Percentiles rank a stretch among this genome's conserved stretches.
These are phyloP conservation scores for Natrix natrix DNA, from an alignment of 2,797 vertebrate genomes.

Conservation along the genomic window DNA sequence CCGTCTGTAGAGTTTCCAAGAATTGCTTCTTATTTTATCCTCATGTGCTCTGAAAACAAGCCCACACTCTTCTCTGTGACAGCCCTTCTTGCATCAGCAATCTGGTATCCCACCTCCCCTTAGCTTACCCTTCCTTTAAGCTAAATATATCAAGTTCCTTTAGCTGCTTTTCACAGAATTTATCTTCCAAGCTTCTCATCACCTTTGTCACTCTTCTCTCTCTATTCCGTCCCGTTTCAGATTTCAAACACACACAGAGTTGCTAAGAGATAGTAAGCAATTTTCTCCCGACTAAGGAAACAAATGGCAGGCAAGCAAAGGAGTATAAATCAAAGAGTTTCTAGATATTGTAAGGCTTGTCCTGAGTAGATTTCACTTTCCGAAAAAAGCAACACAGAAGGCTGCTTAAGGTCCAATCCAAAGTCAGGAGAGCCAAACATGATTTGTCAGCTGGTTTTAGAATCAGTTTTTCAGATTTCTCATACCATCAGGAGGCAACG, in stretches of 20 bases:
- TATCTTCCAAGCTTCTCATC: not conserved
- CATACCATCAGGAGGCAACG: not conserved
- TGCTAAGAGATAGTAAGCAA: not conserved
- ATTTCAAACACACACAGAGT: not conserved
- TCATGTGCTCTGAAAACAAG: not conserved
- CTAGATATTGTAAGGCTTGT: not conserved
- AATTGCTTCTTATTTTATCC: not conserved
- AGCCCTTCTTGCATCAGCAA: not conserved
- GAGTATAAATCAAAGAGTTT: not conserved
- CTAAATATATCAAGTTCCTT: not conserved
- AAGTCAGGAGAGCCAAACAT: not conserved
- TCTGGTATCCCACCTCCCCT: not conserved
- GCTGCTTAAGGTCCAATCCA: not conserved
- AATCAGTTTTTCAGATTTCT: not conserved
- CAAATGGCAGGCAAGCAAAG: not conserved
- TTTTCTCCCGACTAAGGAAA: not conserved
- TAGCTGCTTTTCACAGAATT: not conserved
- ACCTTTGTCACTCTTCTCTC: not conserved
- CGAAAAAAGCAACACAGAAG: not conserved
- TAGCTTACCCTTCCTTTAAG: not conserved
- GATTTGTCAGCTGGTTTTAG: slow-evolving; percentile 23
- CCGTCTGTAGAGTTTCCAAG: not conserved
- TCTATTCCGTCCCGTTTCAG: not conserved
- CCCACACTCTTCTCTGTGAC: not conserved
- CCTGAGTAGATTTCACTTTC: not conserved